phyloP scores from a whole-genome alignment of 2,888 invertebrate genomes.

The Rhamnusium bicolor region DNA sequence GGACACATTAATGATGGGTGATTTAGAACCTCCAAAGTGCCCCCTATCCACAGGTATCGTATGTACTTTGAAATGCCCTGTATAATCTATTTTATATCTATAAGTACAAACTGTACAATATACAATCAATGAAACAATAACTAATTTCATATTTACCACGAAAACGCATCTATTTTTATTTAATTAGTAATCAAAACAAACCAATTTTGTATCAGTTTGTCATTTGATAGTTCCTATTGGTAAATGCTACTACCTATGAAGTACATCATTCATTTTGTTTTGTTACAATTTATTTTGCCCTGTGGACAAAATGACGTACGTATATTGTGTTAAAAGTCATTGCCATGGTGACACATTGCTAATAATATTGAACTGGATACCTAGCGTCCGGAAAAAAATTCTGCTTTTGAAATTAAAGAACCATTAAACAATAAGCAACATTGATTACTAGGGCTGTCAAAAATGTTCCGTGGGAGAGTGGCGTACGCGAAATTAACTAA shows the following conservation, averaged over 20 bases:
- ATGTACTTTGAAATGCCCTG: no score
- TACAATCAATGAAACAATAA: no score
- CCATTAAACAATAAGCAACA: no score
- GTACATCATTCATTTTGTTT: not conserved
- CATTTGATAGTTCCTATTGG: not conserved
- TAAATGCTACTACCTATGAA: not conserved
- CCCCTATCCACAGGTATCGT: no score
- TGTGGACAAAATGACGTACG: not conserved
- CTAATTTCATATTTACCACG: not conserved
- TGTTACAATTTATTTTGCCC: not conserved
- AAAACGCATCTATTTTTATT: not conserved
- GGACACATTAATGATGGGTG: no score
- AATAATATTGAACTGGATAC: not conserved
- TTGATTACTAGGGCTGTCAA: no score
- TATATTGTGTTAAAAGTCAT: not conserved
- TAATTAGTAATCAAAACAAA: not conserved
- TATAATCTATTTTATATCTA: no score
- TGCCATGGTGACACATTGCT: not conserved
- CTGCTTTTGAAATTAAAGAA: not conserved
- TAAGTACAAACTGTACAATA: no score
- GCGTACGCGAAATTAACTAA: no score
- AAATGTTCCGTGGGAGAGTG: no score
- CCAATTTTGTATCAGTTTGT: not conserved
- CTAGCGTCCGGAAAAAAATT: not conserved
- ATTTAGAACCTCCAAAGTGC: no score